Evolutionary conservation across 2,797 vertebrate genomes (phyloP).

Genomic region (Lagocephalus sceleratus): DNA sequence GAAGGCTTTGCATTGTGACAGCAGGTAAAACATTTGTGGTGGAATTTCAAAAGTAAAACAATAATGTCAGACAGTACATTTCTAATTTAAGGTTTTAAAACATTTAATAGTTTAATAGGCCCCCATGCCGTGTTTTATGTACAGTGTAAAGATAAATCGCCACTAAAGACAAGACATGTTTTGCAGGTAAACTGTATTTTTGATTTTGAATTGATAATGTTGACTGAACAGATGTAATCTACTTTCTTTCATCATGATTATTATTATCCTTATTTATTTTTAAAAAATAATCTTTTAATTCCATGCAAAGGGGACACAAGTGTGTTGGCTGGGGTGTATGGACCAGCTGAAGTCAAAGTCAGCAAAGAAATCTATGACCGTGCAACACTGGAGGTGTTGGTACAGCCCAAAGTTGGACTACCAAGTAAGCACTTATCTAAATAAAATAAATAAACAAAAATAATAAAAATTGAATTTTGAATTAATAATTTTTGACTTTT

Average conservation of each 20-base stretch:
- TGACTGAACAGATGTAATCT: background rate
- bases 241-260: background rate
- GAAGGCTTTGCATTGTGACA: too few species aligned
- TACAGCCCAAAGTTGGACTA: constrained; percentile 86
- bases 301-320: constrained; percentile 82
- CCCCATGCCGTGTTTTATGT: too few species aligned
- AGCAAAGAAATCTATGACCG: constrained; percentile 90
- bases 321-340: constrained; percentile 85
- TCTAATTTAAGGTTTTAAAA: too few species aligned
- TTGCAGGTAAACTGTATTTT: too few species aligned
- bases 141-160: too few species aligned
- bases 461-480: background rate
- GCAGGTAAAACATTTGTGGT: too few species aligned
- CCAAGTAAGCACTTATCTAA: constrained; percentile 68
- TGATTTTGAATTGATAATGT: background rate
- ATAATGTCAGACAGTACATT: too few species aligned
- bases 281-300: background rate
- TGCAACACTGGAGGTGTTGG: constrained; percentile 85
- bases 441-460: too few species aligned
- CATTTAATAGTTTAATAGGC: too few species aligned
- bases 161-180: too few species aligned
- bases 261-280: background rate
- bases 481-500: too few species aligned
- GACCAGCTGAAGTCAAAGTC: constrained; percentile 89
- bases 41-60: too few species aligned